These are phyloP conservation scores for Notiomystis cincta DNA, from an alignment of 2,113 vertebrate genomes.

Conservation along the genomic window DNA sequence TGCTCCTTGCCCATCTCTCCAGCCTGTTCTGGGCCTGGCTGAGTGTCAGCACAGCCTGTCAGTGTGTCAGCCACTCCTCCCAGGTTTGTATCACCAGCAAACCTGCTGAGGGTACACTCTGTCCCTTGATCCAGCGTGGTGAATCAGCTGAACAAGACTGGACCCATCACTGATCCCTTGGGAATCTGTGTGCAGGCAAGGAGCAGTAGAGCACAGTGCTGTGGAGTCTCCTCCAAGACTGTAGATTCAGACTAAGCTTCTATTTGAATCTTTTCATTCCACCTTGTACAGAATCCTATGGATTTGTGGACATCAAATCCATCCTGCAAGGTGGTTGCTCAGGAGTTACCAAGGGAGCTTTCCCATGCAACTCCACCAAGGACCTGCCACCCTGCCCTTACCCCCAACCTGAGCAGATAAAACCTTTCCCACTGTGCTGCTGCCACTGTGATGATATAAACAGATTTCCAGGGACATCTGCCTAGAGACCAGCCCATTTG, in stretches of 20 bases:
- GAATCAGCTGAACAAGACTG: neutral
- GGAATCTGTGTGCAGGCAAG: neutral
- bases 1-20: neutral
- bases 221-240: fast-evolving
- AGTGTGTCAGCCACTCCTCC: neutral
- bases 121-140: neutral
- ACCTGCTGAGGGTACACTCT: neutral
- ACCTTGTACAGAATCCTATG: neutral
- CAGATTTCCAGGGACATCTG: constrained; percentile 31
- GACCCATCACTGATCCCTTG: neutral
- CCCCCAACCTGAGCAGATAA: neutral
- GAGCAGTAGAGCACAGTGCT: neutral
- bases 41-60: neutral
- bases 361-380: neutral
- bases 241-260: neutral
- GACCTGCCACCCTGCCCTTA: neutral
- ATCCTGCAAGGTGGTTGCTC: neutral
- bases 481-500: constrained; percentile 15
- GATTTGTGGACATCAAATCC: neutral
- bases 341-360: neutral
- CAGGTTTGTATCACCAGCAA: neutral
- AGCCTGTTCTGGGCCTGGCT: neutral
- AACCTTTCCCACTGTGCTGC: neutral
- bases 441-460: neutral
- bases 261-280: neutral